Evolutionary conservation across 2,113 vertebrate species (phyloP).

Genomic region (Poeciliopsis prolifica): DNA sequence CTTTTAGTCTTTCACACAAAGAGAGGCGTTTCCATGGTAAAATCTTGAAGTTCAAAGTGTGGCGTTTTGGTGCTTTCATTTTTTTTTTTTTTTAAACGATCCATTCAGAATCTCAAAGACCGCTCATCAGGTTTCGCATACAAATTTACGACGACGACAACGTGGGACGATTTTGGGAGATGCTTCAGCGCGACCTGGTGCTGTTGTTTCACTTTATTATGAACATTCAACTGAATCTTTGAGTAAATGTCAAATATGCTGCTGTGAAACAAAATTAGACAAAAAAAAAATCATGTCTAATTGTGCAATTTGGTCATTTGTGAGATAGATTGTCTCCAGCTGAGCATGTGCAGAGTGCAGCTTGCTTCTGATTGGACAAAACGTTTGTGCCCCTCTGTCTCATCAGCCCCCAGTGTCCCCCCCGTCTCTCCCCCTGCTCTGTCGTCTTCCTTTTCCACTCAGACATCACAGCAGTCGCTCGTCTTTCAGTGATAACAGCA

Average conservation of each 20-base stretch:
- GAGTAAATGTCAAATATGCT: too few species aligned
- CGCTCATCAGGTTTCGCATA: not conserved
- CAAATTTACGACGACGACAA: not conserved
- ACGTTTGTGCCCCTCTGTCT: not conserved
- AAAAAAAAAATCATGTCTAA: too few species aligned
- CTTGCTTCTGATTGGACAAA: constrained; percentile 12
- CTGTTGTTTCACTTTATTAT: not conserved
- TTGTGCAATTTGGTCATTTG: not conserved
- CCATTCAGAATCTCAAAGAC: not conserved
- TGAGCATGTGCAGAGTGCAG: not conserved
- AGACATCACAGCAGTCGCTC: constrained; percentile 1
- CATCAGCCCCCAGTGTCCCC: not conserved
- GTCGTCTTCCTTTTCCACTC: not conserved
- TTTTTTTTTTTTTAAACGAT: not conserved
- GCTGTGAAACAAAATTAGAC: too few species aligned
- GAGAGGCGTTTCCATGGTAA: not conserved
- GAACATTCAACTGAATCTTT: not conserved
- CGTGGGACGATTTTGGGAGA: not conserved
- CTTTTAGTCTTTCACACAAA: not conserved
- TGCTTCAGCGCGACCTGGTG: not conserved
- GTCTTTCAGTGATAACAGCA: not conserved
- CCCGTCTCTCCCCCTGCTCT: not conserved
- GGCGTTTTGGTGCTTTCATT: not conserved
- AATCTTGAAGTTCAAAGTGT: not conserved
- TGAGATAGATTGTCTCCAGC: not conserved